A percentile compares a stretch with the other conserved stretches of the same genome.
These are phyloP conservation scores for Scarus forsteni DNA, from an alignment of 2,797 vertebrate species.

Conservation along the genomic window DNA sequence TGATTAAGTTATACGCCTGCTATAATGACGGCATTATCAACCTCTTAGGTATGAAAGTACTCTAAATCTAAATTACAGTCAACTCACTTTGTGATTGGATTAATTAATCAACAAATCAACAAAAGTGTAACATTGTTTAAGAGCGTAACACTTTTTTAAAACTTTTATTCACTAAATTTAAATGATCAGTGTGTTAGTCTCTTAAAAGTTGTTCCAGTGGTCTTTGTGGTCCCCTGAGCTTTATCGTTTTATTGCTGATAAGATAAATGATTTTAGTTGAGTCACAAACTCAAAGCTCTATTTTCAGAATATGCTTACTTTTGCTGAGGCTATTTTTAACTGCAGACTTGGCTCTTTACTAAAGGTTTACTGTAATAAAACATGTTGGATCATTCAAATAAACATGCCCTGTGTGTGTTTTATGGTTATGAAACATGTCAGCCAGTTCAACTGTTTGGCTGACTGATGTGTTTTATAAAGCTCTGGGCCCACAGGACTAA, in stretches of 20 bases:
- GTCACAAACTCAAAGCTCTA: slow-evolving; percentile 1
- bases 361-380: slow-evolving; percentile 2
- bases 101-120: neutral
- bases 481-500: neutral
- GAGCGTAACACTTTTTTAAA: too few species aligned
- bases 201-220: neutral
- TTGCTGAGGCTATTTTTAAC: neutral
- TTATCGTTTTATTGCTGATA: neutral
- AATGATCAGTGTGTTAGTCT: neutral
- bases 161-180: too few species aligned
- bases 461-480: neutral
- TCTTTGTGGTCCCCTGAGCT: neutral
- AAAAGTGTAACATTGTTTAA: neutral
- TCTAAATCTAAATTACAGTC: too few species aligned
- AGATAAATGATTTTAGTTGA: neutral
- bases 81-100: neutral
- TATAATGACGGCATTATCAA: slow-evolving; percentile 99
- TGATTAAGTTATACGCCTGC: slow-evolving; percentile 98
- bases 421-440: slow-evolving; percentile 1
- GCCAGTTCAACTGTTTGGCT: neutral
- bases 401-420: neutral
- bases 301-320: neutral
- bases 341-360: neutral
- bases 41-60: slow-evolving; percentile 89
- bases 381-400: neutral